Percentiles rank a stretch among this genome's conserved stretches.
phyloP scores from a whole-genome alignment of 2,113 vertebrate genomes.

The Pica pica region DNA sequence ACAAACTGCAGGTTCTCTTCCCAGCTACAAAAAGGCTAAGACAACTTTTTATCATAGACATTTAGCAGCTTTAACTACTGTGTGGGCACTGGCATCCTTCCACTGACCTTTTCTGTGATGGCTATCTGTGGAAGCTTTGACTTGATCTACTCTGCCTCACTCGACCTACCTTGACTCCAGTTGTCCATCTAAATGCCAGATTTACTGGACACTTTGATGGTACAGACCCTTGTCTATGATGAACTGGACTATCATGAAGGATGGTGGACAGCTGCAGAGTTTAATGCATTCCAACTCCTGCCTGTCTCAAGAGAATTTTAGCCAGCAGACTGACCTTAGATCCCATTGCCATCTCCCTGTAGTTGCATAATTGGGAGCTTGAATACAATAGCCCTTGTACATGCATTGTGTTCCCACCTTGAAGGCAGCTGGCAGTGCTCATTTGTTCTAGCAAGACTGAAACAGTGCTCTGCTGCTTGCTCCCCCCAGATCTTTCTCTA shows the following conservation, averaged over 20 bases:
- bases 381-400: background rate
- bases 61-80: background rate
- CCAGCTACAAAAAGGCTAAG: background rate
- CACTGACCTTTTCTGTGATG: background rate
- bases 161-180: accelerated
- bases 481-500: background rate
- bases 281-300: background rate
- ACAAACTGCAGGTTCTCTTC: background rate
- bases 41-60: background rate
- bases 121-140: background rate
- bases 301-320: background rate
- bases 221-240: background rate
- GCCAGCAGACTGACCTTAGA: background rate
- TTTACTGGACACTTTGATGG: background rate
- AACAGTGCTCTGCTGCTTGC: background rate
- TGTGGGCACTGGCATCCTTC: background rate
- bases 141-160: background rate
- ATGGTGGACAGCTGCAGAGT: background rate
- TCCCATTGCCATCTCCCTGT: background rate
- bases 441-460: background rate
- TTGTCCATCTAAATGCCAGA: background rate
- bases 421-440: background rate
- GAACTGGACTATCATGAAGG: background rate
- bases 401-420: accelerated
- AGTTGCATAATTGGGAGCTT: background rate